phyloP scores from a whole-genome alignment of 2,888 invertebrate genomes.

The Selenia dentaria region DNA sequence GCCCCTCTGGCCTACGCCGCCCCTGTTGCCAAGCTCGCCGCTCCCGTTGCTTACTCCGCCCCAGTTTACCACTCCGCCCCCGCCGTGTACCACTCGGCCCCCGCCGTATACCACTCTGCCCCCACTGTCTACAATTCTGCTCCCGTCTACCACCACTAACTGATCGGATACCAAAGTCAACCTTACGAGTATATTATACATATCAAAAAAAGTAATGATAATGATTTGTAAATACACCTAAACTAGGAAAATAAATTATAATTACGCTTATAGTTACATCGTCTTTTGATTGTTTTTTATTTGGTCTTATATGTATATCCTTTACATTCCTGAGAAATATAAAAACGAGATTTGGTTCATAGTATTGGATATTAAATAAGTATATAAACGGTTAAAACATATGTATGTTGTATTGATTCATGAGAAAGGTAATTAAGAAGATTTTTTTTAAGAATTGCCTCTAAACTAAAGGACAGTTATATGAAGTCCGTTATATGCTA shows the following conservation, averaged over 20 bases:
- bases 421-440: too few species aligned
- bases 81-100: constrained; percentile 60
- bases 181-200: background rate
- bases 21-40: constrained; percentile 22
- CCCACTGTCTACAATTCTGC: constrained; percentile 33
- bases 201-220: constrained; percentile 26
- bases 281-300: too few species aligned
- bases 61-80: constrained; percentile 44
- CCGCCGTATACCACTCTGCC: constrained; percentile 53
- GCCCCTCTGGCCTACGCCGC: constrained; percentile 33
- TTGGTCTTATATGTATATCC: too few species aligned
- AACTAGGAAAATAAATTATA: constrained; percentile 25
- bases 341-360: too few species aligned
- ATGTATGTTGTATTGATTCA: too few species aligned
- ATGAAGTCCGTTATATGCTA: too few species aligned
- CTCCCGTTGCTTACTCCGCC: constrained; percentile 30
- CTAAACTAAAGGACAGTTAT: too few species aligned
- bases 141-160: constrained; percentile 70
- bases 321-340: too few species aligned
- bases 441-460: too few species aligned
- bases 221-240: constrained; percentile 16
- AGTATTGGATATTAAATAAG: too few species aligned
- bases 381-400: too few species aligned
- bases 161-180: background rate
- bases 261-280: constrained; percentile 1